Evolutionary conservation across 2,113 vertebrate species (phyloP), one percentile per base, ranked within the genome.

Genomic region (Thryonomys swinderianus): DNA sequence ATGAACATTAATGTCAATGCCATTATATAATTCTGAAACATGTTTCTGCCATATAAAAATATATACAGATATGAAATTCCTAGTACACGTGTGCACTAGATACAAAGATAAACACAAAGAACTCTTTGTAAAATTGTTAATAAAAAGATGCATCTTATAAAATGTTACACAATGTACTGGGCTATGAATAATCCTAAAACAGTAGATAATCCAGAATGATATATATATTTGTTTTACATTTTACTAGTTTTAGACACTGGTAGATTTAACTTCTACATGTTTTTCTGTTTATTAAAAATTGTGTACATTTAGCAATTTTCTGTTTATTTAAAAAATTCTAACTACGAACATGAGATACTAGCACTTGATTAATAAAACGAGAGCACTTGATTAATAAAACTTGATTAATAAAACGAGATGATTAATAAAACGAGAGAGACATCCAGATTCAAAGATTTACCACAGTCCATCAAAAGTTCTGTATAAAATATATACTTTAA

Each of bases 201-300:
- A 87, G n/a, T 1, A 95, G 23, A 61, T 34, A 74, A 90, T 79
- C 10, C 16, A 95, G 59, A 96, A 78, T 16, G n/a, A n/a, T 76
- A 71, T 14, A 67, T 64, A 14, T 25, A 93, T 81, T 96, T 85
- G 34, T 7, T 96, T 61, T 94, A 14, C 40, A 61, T 85, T 87
- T 89, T 84, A 88, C 57, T 92, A 81, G 51, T 92, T 96, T 96
- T 93, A 93, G n/a, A 73, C 23, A 85, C 1, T 76, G 78, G 8
- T 90, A 11, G 73, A 85, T 79, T 94, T 95, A 88, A 79, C n/a
- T 88, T 95, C 62, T 85, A 92, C 96, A 71, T 85, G 42, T 7
- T 88, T 59, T 93, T 78, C 45, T 92, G 42, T 93, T 40, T 69
- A 84, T 84, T 51, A 51, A 51, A 51, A 51, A 51, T 51, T 51